phyloP scores from a whole-genome alignment of 2,888 invertebrate genomes.

The Beris chalybata region DNA sequence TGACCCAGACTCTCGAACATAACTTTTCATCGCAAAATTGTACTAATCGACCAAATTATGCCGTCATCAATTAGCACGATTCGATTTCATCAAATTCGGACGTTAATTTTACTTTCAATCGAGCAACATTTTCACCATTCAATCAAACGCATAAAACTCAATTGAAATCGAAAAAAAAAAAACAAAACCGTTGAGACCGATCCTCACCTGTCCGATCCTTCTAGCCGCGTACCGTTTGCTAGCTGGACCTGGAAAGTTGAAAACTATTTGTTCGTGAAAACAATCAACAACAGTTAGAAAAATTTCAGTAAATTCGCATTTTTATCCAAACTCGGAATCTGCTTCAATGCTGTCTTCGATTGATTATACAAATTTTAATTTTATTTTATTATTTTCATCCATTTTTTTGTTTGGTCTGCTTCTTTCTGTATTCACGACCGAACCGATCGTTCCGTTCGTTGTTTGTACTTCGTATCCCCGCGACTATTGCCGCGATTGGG shows the following conservation, averaged over 20 bases:
- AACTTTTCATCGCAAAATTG: too few species aligned
- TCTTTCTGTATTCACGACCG: constrained; percentile 9
- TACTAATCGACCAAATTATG: too few species aligned
- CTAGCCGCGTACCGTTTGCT: neutral
- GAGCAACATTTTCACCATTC: too few species aligned
- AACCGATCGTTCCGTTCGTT: neutral
- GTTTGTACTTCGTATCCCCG: constrained; percentile 5
- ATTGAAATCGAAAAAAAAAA: too few species aligned
- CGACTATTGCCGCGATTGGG: constrained; percentile 12
- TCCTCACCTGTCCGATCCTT: constrained; percentile 13
- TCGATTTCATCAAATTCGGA: too few species aligned
- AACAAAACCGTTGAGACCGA: too few species aligned
- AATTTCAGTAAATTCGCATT: constrained; percentile 9
- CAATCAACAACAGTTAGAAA: constrained; percentile 15
- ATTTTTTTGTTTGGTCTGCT: neutral
- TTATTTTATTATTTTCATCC: neutral
- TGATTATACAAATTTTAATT: neutral
- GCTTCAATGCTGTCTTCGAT: too few species aligned
- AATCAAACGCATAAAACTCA: too few species aligned
- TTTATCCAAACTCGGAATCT: too few species aligned
- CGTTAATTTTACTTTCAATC: too few species aligned
- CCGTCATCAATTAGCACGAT: too few species aligned
- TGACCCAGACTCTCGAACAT: too few species aligned
- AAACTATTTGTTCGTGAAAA: neutral
- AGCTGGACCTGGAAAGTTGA: constrained; percentile 20